Conservation (phyloP, 2,113 vertebrate species). For the Osmerus mordax region DNA sequence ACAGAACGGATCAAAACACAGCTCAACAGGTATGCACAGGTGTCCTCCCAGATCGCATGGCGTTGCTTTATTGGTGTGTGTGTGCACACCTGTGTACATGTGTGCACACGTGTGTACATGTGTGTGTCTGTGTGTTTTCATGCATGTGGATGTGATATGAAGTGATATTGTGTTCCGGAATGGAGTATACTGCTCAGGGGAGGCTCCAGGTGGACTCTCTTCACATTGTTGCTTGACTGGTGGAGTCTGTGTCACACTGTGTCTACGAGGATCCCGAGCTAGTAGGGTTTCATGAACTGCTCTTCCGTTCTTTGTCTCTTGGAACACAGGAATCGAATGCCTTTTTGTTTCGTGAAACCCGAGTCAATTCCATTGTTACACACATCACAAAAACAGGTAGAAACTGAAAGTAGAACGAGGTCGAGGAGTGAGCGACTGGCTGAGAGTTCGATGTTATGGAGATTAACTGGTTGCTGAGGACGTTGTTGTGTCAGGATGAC, state of each 20-base stretch:
- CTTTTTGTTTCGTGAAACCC: not conserved
- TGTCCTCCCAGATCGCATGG: conserved; percentile 20
- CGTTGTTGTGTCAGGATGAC: not conserved
- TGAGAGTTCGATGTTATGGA: not conserved
- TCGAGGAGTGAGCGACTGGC: not conserved
- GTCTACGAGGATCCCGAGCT: too few relatives aligned
- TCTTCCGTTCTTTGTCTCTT: too few relatives aligned
- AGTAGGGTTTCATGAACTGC: too few relatives aligned
- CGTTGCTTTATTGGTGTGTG: conserved; percentile 36
- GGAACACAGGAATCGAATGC: too few relatives aligned
- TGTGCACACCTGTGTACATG: not conserved
- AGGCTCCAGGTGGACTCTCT: too few relatives aligned
- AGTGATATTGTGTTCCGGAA: not conserved
- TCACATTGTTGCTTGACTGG: too few relatives aligned
- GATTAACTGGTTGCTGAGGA: not conserved
- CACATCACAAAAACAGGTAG: too few relatives aligned
- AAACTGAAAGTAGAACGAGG: too few relatives aligned
- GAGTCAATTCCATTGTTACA: not conserved
- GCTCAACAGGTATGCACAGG: conserved; percentile 56
- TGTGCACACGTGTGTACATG: not conserved
- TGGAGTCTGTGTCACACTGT: too few relatives aligned
- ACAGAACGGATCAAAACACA: conserved; percentile 10
- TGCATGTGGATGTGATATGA: not conserved
- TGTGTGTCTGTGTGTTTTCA: not conserved
- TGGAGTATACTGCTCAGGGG: not conserved